Conservation (phyloP, 2,888 invertebrate species). For the Thereva unica region DNA sequence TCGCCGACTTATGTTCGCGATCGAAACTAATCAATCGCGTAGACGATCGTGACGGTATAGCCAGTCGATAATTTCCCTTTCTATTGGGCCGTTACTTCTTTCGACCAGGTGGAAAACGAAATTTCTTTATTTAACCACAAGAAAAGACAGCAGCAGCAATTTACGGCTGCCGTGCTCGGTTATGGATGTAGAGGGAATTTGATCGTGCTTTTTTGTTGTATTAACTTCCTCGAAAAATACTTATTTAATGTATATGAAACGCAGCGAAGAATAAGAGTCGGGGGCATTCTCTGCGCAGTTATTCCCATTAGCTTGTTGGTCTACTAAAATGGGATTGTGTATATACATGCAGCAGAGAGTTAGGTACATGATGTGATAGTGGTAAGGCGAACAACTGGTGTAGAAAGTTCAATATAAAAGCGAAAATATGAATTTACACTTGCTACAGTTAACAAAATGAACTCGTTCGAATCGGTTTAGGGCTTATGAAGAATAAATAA, state of each 20-base stretch:
- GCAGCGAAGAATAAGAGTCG: too few species aligned
- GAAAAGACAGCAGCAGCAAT: neutral
- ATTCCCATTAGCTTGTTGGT: neutral
- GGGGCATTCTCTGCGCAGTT: too few species aligned
- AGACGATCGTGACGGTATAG: conserved; percentile 10
- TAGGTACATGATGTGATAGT: conserved; percentile 14
- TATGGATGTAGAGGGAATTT: conserved; percentile 13
- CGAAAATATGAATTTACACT: conserved; percentile 36
- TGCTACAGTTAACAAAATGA: conserved; percentile 40
- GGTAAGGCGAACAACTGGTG: conserved; percentile 1
- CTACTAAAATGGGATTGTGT: conserved; percentile 14
- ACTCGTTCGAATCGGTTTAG: conserved; percentile 36
- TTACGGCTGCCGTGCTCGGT: neutral
- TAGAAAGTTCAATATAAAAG: conserved; percentile 41
- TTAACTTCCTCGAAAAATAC: too few species aligned
- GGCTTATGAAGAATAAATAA: neutral
- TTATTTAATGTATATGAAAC: too few species aligned
- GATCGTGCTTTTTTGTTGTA: conserved; percentile 13
- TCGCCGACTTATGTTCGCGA: neutral
- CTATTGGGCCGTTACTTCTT: conserved; percentile 21
- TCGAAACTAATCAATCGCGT: neutral
- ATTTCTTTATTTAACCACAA: conserved; percentile 21
- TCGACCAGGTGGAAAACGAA: conserved; percentile 16
- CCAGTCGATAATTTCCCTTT: conserved; percentile 29
- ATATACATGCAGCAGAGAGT: conserved; percentile 12